Percentiles rank a stretch among this genome's conserved stretches.
These are phyloP conservation scores for Palythoa heliodiscus DNA, from an alignment of 92 coral and sea anemone genomes.

Conservation along the genomic window DNA sequence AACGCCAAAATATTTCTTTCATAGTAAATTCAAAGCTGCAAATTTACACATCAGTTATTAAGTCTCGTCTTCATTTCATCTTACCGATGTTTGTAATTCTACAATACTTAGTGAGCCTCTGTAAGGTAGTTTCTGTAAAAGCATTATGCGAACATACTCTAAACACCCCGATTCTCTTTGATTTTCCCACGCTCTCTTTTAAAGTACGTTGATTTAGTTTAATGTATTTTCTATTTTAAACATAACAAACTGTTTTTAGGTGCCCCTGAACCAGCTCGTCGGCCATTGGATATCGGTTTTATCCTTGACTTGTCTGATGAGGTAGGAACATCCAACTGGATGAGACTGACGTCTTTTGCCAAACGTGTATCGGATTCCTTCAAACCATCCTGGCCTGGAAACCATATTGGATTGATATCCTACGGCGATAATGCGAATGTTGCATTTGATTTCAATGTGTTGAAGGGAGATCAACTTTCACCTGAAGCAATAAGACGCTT, in stretches of 20 bases:
- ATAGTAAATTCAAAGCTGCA: too few relatives aligned
- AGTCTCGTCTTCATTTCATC: too few relatives aligned
- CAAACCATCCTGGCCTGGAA: slow-evolving; percentile 69
- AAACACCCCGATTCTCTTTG: too few relatives aligned
- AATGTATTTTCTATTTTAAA: too few relatives aligned
- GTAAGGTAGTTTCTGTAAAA: too few relatives aligned
- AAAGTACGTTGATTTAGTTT: too few relatives aligned
- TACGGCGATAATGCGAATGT: slow-evolving; percentile 64
- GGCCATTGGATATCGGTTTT: slow-evolving; percentile 33
- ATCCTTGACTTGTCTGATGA: slow-evolving; percentile 8
- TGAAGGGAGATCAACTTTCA: slow-evolving; percentile 59
- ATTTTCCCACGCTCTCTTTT: too few relatives aligned
- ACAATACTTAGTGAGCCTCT: too few relatives aligned
- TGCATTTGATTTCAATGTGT: slow-evolving; percentile 67
- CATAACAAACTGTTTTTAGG: not conserved
- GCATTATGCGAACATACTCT: too few relatives aligned
- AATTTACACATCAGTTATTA: too few relatives aligned
- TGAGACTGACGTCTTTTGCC: slow-evolving; percentile 34
- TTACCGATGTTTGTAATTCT: too few relatives aligned
- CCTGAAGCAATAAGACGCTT: slow-evolving; percentile 38
- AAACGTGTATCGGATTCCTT: slow-evolving; percentile 55
- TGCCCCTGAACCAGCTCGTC: slow-evolving; percentile 13
- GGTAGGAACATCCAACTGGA: slow-evolving; percentile 15
- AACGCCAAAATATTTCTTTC: too few relatives aligned
- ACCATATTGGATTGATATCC: slow-evolving; percentile 67